A percentile compares a stretch with the other conserved stretches of the same genome.
These are phyloP conservation scores for Epistrophe eligans DNA, from an alignment of 2,888 invertebrate genomes.

Conservation along the genomic window DNA sequence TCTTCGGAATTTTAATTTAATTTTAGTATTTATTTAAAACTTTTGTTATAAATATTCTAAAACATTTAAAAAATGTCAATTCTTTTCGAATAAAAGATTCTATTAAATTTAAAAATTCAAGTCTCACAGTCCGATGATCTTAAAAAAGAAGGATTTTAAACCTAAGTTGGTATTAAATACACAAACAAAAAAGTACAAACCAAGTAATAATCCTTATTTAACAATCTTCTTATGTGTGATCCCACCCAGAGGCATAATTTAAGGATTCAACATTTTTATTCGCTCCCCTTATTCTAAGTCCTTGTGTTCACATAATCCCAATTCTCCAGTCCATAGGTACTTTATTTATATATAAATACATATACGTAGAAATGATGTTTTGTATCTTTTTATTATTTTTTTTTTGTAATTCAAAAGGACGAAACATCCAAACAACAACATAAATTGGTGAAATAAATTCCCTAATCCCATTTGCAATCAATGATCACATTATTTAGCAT, in stretches of 20 bases:
- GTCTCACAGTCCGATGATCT: neutral
- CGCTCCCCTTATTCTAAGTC: slow-evolving; percentile 14
- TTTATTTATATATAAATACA: too few relatives aligned
- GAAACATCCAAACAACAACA: slow-evolving; percentile 47
- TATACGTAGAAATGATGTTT: slow-evolving; percentile 12
- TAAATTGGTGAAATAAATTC: slow-evolving; percentile 75
- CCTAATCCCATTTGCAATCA: slow-evolving; percentile 76
- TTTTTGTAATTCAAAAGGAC: slow-evolving; percentile 30
- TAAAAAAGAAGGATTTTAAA: neutral
- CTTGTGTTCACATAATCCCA: slow-evolving; percentile 32
- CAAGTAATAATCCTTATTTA: slow-evolving; percentile 56
- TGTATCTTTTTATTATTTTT: slow-evolving; percentile 9
- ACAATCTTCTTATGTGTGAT: slow-evolving; percentile 61
- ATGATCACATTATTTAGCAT: slow-evolving; percentile 74
- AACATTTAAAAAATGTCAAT: neutral
- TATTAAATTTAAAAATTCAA: slow-evolving; percentile 9
- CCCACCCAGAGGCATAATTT: slow-evolving; percentile 61
- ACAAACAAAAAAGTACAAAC: slow-evolving; percentile 8
- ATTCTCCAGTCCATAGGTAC: neutral
- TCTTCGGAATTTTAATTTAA: too few relatives aligned
- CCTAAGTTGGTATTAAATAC: neutral
- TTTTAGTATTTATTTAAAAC: too few relatives aligned
- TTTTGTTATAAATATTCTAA: neutral
- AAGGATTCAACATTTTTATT: neutral
- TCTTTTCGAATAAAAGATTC: neutral